A percentile compares a stretch with the other conserved stretches of the same genome.
These are phyloP conservation scores for Drosophila kambysellisi DNA, from an alignment of 2,888 invertebrate species.

Conservation along the genomic window DNA sequence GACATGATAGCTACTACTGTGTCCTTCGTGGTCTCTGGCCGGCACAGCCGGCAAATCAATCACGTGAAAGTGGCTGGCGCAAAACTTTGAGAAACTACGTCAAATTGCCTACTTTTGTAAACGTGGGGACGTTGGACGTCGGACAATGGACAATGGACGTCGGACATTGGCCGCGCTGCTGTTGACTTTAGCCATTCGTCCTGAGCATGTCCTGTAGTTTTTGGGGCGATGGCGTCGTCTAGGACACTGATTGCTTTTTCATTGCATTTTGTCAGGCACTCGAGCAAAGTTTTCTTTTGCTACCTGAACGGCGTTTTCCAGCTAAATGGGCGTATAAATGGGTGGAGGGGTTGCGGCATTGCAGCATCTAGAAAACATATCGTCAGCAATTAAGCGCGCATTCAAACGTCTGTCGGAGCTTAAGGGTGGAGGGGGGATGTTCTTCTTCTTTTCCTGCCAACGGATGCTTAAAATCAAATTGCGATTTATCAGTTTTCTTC, in stretches of 20 bases:
- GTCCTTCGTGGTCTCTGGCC: constrained; percentile 37
- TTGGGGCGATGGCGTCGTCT: constrained; percentile 25
- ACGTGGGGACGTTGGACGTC: constrained; percentile 22
- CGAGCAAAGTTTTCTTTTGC: constrained; percentile 64
- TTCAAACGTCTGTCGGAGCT: constrained; percentile 69
- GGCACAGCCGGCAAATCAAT: constrained; percentile 66
- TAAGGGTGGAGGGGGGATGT: not conserved
- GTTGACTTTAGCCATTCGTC: constrained; percentile 54
- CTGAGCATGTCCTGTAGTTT: constrained; percentile 44
- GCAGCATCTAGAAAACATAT: constrained; percentile 62
- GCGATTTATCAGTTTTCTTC: constrained; percentile 67
- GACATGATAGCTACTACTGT: constrained; percentile 15
- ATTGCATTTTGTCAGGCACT: constrained; percentile 69
- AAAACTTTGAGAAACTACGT: constrained; percentile 75
- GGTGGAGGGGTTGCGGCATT: not conserved
- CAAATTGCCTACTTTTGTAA: constrained; percentile 78
- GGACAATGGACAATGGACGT: not conserved
- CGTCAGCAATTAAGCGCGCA: constrained; percentile 78
- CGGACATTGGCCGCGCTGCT: constrained; percentile 17
- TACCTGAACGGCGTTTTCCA: constrained; percentile 65
- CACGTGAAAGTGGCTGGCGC: constrained; percentile 70
- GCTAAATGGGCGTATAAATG: constrained; percentile 47
- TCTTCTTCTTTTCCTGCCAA: constrained; percentile 15
- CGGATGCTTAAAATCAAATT: constrained; percentile 62
- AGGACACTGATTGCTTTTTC: constrained; percentile 75